Conservation (phyloP, 2,797 vertebrate species). For the Valencia hispanica region DNA sequence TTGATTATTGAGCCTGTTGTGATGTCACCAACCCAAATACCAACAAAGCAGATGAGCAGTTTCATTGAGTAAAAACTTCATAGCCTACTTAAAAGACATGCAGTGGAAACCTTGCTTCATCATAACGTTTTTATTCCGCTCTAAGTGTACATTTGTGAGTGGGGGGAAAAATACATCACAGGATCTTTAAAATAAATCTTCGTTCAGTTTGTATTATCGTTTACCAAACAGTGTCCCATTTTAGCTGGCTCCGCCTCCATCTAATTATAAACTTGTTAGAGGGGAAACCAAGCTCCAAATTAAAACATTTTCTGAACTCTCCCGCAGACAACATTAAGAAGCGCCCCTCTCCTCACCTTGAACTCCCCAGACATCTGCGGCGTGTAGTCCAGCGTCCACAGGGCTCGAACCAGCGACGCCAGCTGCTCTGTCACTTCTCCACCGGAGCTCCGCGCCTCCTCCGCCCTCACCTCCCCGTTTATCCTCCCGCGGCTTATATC, state of each 20-base stretch:
- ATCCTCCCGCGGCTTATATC: constrained; percentile 53
- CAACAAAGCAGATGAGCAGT: neutral
- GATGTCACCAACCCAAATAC: neutral
- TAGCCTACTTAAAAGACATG: neutral
- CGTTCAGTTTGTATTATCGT: neutral
- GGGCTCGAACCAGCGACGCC: constrained; percentile 88
- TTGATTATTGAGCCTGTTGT: neutral
- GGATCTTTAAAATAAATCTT: neutral
- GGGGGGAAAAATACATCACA: neutral
- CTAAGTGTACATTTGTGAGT: neutral
- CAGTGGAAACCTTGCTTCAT: neutral
- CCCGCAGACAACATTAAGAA: neutral
- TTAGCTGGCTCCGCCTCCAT: neutral
- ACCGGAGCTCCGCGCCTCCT: constrained; percentile 46
- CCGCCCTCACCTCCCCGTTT: constrained; percentile 55
- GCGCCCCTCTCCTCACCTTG: constrained; percentile 82
- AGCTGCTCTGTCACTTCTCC: constrained; percentile 90
- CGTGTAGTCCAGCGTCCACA: constrained; percentile 92
- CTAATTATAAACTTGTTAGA: neutral
- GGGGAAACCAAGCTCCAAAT: neutral
- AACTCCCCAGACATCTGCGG: constrained; percentile 92
- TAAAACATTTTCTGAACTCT: neutral
- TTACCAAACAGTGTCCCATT: neutral
- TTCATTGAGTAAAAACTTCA: neutral
- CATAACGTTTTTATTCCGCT: neutral